Base-by-base conservation (phyloP, 1,140 invertebrate species). In the Drosophila albomicans region DNA sequence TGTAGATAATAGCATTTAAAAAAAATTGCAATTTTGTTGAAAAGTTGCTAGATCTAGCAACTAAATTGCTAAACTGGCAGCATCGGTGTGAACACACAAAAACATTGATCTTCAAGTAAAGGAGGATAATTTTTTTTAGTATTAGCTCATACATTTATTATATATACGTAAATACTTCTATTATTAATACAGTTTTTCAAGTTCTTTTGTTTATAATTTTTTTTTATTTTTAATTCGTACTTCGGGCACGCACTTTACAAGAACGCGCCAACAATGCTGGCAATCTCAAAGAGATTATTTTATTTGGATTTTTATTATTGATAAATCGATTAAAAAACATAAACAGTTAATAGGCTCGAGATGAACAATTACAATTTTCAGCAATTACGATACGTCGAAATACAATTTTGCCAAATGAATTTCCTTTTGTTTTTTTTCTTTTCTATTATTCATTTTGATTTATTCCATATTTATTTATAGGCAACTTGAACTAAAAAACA, bases 331-430 rank as follows among this genome's bases (percentile, higher is more conserved):
- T 46, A 77, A 71, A 75, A 56, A 78, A 20, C 20, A 20, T 71
- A 74, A 67, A 69, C 35, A 52, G 59, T 73, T 51, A 69, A 69
- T 51, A 56, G 54, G 73, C 61, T 75, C 51, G 58, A 65, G 69
- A 62, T 28, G 61, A 84, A 75, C 68, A 89, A 80, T 77, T 70
- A 75, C 68, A 89, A 80, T 77, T 70, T 87, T 88, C 84, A 88
- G 84, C 84, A 88, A 88, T 89, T 89, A 89, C 81, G 84, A 88
- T 88, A 88, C 80, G 35, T 79, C 45, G 65, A 77, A 81, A 78
- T 71, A 74, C 54, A 64, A 41, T 71, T 77, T 77, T 73, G 63
- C 51, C 62, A 49, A 30, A 35, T 64, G 52, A 69, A 63, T 68
- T 48, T 75, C 28, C 32, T 65, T 77, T 79, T 64, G 38, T 46